Evolutionary conservation across 1,140 invertebrate species (phyloP).

Genomic region (Eurosta solidaginis): DNA sequence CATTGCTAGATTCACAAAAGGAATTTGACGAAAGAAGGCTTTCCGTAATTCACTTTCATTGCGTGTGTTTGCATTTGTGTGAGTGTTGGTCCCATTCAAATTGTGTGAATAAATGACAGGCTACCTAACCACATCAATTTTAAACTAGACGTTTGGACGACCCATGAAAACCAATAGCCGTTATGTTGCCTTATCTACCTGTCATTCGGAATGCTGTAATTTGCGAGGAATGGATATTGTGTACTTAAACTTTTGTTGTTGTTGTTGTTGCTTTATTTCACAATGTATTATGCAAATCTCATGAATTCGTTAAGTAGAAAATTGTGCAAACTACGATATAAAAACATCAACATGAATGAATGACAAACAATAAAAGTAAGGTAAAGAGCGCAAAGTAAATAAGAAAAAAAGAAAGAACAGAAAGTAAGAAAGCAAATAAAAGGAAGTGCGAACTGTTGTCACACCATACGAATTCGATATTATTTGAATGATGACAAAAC

Average conservation of each 20-base stretch:
- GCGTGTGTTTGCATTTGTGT: too few relatives aligned
- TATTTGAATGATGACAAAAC: constrained; percentile 5
- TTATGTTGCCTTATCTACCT: background rate
- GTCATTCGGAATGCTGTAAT: background rate
- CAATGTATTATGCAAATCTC: constrained; percentile 12
- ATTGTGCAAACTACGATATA: background rate
- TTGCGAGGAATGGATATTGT: background rate
- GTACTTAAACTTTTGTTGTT: background rate
- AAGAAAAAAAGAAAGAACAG: too few relatives aligned
- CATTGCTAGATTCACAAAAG: background rate
- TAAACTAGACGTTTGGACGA: too few relatives aligned
- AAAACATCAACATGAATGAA: background rate
- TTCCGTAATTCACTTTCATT: too few relatives aligned
- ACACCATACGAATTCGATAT: background rate
- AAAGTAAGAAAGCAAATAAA: background rate
- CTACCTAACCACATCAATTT: too few relatives aligned
- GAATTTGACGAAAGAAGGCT: background rate
- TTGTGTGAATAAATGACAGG: too few relatives aligned
- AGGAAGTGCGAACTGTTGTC: background rate
- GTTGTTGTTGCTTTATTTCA: background rate
- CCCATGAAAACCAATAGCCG: background rate
- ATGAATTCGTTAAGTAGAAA: constrained; percentile 3
- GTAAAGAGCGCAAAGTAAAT: too few relatives aligned
- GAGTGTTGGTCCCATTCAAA: too few relatives aligned
- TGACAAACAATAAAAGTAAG: background rate